A percentile compares a stretch with the other conserved stretches of the same genome.
These are phyloP conservation scores for Chrysolina oricalcia DNA, from an alignment of 2,888 invertebrate genomes.

Conservation along the genomic window DNA sequence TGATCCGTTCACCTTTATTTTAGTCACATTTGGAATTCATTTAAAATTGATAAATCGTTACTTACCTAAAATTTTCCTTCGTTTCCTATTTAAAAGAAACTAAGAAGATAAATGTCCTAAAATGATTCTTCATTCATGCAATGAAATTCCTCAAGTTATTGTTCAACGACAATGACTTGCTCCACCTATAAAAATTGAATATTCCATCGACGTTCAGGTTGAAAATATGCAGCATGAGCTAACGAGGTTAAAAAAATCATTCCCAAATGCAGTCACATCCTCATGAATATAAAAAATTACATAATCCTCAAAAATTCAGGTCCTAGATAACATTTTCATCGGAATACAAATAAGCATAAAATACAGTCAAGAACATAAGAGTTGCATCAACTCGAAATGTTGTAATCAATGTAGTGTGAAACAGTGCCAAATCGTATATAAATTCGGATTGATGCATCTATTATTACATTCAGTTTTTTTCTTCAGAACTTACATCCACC, in stretches of 20 bases:
- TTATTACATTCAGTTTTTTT: constrained; percentile 13
- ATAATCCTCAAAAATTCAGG: constrained; percentile 12
- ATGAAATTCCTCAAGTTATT: too few species aligned
- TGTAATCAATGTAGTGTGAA: neutral
- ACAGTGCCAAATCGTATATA: constrained; percentile 20
- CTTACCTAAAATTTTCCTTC: too few species aligned
- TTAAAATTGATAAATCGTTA: too few species aligned
- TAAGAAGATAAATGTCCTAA: too few species aligned
- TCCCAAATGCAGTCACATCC: constrained; percentile 26
- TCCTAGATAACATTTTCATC: neutral
- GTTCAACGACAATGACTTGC: neutral
- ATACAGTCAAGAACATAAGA: constrained; percentile 27
- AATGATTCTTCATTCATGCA: too few species aligned
- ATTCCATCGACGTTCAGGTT: constrained; percentile 1
- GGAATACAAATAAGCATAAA: constrained; percentile 27
- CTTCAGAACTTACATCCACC: neutral
- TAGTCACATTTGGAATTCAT: too few species aligned
- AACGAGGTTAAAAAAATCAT: constrained; percentile 18
- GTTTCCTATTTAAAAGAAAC: too few species aligned
- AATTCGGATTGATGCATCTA: neutral
- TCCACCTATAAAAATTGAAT: neutral
- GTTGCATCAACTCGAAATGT: constrained; percentile 20
- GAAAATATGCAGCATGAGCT: constrained; percentile 8
- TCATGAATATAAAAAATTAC: constrained; percentile 20
- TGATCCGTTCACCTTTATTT: too few species aligned